Evolutionary conservation across 2,113 vertebrate genomes (phyloP).

Genomic region (Phyllostomus hastatus): DNA sequence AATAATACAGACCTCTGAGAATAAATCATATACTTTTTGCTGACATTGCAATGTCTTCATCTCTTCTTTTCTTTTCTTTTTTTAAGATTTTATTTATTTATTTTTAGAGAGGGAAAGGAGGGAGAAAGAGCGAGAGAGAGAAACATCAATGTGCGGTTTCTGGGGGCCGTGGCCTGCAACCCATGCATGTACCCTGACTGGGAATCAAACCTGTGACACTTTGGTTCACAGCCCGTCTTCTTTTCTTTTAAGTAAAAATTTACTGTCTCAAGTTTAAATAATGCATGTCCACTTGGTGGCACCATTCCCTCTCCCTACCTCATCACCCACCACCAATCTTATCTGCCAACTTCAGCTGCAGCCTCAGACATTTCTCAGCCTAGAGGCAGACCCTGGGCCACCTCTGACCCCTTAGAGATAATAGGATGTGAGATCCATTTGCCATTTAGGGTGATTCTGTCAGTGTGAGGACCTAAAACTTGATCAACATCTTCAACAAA

Average conservation of each 20-base stretch:
- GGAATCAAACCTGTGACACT: too few species aligned
- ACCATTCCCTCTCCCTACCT: background rate
- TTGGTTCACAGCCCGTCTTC: too few species aligned
- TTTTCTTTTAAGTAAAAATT: constrained; percentile 22
- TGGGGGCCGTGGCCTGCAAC: too few species aligned
- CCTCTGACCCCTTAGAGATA: background rate
- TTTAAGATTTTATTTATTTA: too few species aligned
- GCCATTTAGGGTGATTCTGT: background rate
- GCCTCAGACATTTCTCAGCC: background rate
- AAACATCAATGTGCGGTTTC: too few species aligned
- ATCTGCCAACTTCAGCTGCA: background rate
- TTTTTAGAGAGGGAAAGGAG: too few species aligned
- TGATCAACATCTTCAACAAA: background rate
- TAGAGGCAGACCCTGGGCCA: background rate
- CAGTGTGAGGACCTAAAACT: background rate
- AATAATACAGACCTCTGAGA: background rate
- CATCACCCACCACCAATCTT: background rate
- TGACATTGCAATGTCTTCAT: background rate
- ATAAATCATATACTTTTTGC: background rate
- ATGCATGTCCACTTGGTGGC: too few species aligned
- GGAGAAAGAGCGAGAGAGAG: too few species aligned
- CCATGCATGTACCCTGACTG: too few species aligned
- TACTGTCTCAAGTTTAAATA: background rate
- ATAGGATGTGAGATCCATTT: background rate
- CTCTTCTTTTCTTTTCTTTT: too few species aligned